Percentiles rank a stretch among this genome's conserved stretches.
Conservation (phyloP, 1,140 invertebrate species). For the Pseudobourletiella spinata region DNA sequence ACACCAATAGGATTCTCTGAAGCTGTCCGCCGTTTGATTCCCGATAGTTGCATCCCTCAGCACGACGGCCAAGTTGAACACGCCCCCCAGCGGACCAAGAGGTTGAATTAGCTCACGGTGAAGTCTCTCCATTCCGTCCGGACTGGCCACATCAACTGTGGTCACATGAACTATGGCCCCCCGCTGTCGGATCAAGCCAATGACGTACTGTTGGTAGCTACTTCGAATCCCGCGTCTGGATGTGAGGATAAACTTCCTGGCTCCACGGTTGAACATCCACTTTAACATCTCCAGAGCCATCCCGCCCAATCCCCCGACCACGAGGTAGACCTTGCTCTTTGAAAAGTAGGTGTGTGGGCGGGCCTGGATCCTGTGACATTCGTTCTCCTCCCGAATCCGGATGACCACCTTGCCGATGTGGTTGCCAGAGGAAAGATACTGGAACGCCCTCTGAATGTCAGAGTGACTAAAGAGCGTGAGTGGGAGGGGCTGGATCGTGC, state of each 20-base stretch:
- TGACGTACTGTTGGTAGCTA: slow-evolving; percentile 75
- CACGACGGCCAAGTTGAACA: slow-evolving; percentile 88
- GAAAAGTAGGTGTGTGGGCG: too few species aligned
- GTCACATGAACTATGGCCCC: slow-evolving; percentile 63
- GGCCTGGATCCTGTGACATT: too few species aligned
- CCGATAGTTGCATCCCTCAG: slow-evolving; percentile 78
- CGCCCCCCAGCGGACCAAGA: slow-evolving; percentile 62
- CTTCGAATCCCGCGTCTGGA: slow-evolving; percentile 76
- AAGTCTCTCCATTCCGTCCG: slow-evolving; percentile 41
- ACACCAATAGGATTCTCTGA: slow-evolving; percentile 53
- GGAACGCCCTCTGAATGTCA: too few species aligned
- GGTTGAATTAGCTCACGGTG: slow-evolving; percentile 49
- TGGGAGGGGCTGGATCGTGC: too few species aligned
- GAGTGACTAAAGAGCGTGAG: too few species aligned
- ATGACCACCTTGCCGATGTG: too few species aligned
- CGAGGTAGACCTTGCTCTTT: slow-evolving; percentile 74
- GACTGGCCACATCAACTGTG: slow-evolving; percentile 55
- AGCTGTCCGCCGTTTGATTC: slow-evolving; percentile 72
- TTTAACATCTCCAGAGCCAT: slow-evolving; percentile 83
- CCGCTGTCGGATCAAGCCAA: slow-evolving; percentile 60
- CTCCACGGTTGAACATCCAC: slow-evolving; percentile 80
- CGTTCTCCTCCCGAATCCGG: too few species aligned
- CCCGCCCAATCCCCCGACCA: too few species aligned
- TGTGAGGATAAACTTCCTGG: slow-evolving; percentile 72
- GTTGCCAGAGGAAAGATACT: too few species aligned